Conservation (phyloP, 2,113 vertebrate genomes). For the Cervus canadensis region DNA sequence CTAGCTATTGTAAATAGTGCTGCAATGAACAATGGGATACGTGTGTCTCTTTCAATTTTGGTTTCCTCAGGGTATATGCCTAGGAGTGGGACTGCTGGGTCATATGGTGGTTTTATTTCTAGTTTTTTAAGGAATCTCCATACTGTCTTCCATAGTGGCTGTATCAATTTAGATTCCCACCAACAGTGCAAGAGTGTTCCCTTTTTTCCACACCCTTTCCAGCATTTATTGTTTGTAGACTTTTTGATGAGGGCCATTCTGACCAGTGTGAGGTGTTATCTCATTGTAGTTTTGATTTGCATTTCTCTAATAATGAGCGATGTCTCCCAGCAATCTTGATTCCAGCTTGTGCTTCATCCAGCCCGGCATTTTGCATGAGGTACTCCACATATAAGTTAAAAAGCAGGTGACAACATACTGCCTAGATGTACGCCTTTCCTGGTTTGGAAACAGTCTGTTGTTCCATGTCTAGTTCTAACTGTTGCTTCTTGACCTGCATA, state of each 20-base stretch:
- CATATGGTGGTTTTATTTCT: background rate
- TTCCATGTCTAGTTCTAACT: background rate
- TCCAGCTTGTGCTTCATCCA: background rate
- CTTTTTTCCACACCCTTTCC: background rate
- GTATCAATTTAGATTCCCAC: background rate
- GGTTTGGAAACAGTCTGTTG: background rate
- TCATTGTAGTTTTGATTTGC: background rate
- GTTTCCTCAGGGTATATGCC: background rate
- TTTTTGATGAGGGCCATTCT: background rate
- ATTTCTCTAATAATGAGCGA: background rate
- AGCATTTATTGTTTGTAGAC: background rate
- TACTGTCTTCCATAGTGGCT: background rate
- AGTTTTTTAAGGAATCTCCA: background rate
- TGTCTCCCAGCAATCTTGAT: background rate
- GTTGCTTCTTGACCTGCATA: background rate
- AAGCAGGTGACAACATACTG: background rate
- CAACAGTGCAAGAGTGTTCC: background rate
- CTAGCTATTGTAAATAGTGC: background rate
- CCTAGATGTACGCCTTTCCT: background rate
- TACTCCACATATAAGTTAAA: background rate
- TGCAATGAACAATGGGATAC: background rate
- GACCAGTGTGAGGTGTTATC: background rate
- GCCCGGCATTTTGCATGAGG: background rate
- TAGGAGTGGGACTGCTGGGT: background rate
- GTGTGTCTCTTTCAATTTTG: background rate